Conservation (phyloP, 1,140 invertebrate species). For the Diabrotica undecimpunctata region DNA sequence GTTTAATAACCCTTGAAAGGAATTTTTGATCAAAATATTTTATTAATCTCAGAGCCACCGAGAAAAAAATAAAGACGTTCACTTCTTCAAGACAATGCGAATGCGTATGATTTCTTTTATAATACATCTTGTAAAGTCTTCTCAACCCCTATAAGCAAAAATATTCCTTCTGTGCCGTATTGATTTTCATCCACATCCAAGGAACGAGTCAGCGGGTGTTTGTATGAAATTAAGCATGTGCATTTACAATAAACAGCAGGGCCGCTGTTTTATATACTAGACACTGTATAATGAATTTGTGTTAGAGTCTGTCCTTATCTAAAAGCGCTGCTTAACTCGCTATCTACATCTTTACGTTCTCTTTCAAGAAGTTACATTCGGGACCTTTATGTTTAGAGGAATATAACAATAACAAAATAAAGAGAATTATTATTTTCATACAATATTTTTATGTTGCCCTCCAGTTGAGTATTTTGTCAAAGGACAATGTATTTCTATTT, state of each 20-base stretch:
- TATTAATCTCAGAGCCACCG: neutral
- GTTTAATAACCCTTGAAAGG: neutral
- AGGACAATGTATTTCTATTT: too few relatives aligned
- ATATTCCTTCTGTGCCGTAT: slow-evolving; percentile 46
- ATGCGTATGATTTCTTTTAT: slow-evolving; percentile 27
- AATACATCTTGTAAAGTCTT: slow-evolving; percentile 34
- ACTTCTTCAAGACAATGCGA: slow-evolving; percentile 15
- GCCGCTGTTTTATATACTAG: slow-evolving; percentile 44
- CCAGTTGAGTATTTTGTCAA: neutral
- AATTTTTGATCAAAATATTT: neutral
- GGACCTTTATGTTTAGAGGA: neutral
- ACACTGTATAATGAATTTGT: slow-evolving; percentile 47
- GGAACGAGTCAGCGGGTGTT: slow-evolving; percentile 36
- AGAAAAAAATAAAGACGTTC: neutral
- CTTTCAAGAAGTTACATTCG: neutral
- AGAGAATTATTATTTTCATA: neutral
- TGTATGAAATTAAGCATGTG: slow-evolving; percentile 43
- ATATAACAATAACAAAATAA: too few relatives aligned
- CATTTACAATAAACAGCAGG: slow-evolving; percentile 43
- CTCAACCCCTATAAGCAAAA: slow-evolving; percentile 43
- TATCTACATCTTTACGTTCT: slow-evolving; percentile 19
- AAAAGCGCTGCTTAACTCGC: slow-evolving; percentile 17
- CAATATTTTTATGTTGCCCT: neutral
- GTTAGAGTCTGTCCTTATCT: slow-evolving; percentile 41
- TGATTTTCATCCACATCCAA: slow-evolving; percentile 46